Conservation (phyloP, 2,888 invertebrate species). For the Ochropacha duplaris region DNA sequence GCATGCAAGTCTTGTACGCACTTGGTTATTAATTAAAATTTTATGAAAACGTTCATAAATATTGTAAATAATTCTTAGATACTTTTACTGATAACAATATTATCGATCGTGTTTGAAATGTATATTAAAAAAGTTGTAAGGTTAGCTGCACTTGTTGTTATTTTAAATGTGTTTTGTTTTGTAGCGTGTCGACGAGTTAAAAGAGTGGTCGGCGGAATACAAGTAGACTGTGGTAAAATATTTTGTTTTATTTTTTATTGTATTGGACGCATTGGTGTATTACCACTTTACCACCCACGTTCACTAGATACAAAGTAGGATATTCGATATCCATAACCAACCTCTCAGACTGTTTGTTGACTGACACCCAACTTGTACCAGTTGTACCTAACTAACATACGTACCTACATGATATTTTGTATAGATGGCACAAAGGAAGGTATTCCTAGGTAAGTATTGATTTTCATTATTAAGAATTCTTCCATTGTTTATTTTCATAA, state of each 20-base stretch:
- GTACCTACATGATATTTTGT: too few species aligned
- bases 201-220: constrained; percentile 60
- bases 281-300: too few species aligned
- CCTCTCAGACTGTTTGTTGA: too few species aligned
- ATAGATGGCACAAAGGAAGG: too few species aligned
- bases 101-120: constrained; percentile 12
- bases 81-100: neutral
- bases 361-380: too few species aligned
- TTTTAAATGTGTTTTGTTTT: constrained; percentile 20
- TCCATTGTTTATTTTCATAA: too few species aligned
- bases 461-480: too few species aligned
- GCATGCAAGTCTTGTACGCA: neutral
- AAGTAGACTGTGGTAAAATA: constrained; percentile 62
- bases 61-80: neutral
- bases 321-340: too few species aligned
- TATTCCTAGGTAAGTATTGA: too few species aligned
- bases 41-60: neutral
- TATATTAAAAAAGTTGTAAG: constrained; percentile 21
- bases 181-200: constrained; percentile 53
- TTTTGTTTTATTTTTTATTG: constrained; percentile 11
- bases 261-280: neutral
- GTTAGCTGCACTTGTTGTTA: constrained; percentile 27
- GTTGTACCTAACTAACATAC: too few species aligned
- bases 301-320: too few species aligned
- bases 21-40: neutral